A percentile compares a stretch with the other conserved stretches of the same genome.
Evolutionary conservation across 2,888 invertebrate species (phyloP).

Genomic region (Nudaria mundana): DNA sequence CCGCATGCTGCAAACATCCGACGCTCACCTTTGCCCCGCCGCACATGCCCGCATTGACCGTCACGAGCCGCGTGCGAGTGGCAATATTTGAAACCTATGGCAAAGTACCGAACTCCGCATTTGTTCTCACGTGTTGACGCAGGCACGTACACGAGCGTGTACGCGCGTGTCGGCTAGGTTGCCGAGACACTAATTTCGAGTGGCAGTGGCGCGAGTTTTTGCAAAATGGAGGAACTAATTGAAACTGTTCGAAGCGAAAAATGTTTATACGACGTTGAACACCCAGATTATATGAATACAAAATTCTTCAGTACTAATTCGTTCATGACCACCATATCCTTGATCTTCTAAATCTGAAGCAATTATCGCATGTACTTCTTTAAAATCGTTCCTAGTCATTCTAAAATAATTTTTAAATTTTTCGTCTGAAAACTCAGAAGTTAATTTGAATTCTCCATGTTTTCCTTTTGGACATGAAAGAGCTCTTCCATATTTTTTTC

Average conservation of each 20-base stretch:
- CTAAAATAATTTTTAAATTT: conserved; percentile 11
- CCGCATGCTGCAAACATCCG: no score
- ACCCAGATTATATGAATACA: conserved; percentile 6
- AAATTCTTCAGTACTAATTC: conserved; percentile 10
- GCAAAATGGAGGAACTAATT: conserved; percentile 7
- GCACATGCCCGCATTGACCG: not conserved
- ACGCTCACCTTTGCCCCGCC: no score
- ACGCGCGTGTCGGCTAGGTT: not conserved
- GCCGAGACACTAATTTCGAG: conserved; percentile 4
- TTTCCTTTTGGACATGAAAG: conserved; percentile 10
- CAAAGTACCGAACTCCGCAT: not conserved
- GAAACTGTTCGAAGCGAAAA: conserved; percentile 10
- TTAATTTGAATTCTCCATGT: conserved; percentile 10
- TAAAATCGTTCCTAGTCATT: conserved; percentile 11
- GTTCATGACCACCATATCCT: conserved; percentile 9
- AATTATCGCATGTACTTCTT: conserved; percentile 9
- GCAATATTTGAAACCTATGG: conserved; percentile 2
- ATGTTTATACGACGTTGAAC: conserved; percentile 9
- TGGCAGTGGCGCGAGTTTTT: conserved; percentile 5
- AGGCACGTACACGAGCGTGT: not conserved
- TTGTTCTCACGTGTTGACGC: not conserved
- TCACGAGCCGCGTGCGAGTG: not conserved
- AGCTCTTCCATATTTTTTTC: conserved; percentile 9
- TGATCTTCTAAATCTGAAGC: conserved; percentile 3
- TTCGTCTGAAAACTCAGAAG: conserved; percentile 8